phyloP scores from a whole-genome alignment of 1,140 invertebrate species.

The Drosophila kikkawai region DNA sequence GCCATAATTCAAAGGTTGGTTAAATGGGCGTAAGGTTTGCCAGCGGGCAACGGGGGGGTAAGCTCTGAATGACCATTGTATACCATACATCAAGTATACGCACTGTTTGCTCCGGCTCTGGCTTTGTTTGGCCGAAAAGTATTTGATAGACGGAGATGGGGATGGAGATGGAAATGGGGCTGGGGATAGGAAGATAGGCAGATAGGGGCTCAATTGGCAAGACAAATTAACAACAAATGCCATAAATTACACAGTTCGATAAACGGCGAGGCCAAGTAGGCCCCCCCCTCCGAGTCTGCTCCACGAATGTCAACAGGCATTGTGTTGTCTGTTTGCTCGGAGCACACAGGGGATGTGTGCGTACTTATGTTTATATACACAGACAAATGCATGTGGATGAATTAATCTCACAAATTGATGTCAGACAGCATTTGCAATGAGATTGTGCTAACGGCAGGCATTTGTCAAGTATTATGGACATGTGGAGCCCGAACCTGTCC shows the following conservation, averaged over 20 bases:
- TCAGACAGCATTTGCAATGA: conserved; percentile 57
- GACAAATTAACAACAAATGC: conserved; percentile 80
- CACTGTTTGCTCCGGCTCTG: conserved; percentile 52
- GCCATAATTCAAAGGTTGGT: conserved; percentile 66
- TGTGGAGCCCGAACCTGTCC: conserved; percentile 18
- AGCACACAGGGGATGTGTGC: conserved; percentile 15
- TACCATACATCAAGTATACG: conserved; percentile 73
- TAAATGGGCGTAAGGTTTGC: conserved; percentile 51
- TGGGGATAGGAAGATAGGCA: not conserved
- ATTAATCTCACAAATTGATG: conserved; percentile 59
- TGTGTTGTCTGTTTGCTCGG: conserved; percentile 60
- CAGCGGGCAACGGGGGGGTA: conserved; percentile 1
- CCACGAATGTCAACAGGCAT: conserved; percentile 57
- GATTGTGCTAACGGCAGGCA: conserved; percentile 46
- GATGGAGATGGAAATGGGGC: not conserved
- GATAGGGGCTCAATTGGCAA: conserved; percentile 50
- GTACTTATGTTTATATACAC: conserved; percentile 32
- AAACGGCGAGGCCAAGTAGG: conserved; percentile 40
- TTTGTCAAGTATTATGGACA: conserved; percentile 53
- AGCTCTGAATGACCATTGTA: conserved; percentile 61
- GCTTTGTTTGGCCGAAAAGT: conserved; percentile 40
- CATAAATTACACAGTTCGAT: conserved; percentile 74
- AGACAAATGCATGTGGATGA: conserved; percentile 35
- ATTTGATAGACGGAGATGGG: conserved; percentile 20
- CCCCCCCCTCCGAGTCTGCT: not conserved